Base-by-base conservation (phyloP, 2,888 invertebrate genomes). In the Rapana venosa region DNA sequence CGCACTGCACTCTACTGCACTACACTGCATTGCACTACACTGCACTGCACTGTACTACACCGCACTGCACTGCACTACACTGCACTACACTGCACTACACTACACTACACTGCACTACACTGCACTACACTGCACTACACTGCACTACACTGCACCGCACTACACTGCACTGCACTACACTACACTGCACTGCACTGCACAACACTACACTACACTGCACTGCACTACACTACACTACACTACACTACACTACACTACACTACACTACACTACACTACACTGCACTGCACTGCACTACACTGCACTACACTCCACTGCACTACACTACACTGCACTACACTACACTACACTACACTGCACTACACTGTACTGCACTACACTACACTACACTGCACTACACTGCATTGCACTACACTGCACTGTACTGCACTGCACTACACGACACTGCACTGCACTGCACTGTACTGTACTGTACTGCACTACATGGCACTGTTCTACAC, bases 1-100 rank as follows among this genome's bases (percentile, higher is more conserved):
- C 35, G 36, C 86, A 0, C 89, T 89, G 30, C 89, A 36, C 86
- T 89, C 56, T 86, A n/a, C 77, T 86, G 56, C 89, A 47, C 77
- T 86, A 58, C 86, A 47, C 77, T 89, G 30, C 58, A 30, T 58
- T 89, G 36, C 58, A 30, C 77, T 86, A 56, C 81, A 26, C 81
- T 81, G 61, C 81, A 15, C 74, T 87, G 26, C 74, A 47, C 77
- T 87, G 26, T 56, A 70, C 87, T 87, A 35, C 87, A 87, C 87
- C 74, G 32, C 87, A 74, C 87, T 87, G 5, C 74, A 61, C 86
- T 66, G 26, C 61, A 86, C 86, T 61, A 6, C 86, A 61, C 86
- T 61, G 32, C 86, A 30, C 86, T 61, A 61, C 86, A 86, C 86
- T 61, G 35, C 86, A 61, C 86, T 61, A 47, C 77, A n/a, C 77